Conservation (phyloP, 2,113 vertebrate genomes). For the Paralichthys olivaceus region DNA sequence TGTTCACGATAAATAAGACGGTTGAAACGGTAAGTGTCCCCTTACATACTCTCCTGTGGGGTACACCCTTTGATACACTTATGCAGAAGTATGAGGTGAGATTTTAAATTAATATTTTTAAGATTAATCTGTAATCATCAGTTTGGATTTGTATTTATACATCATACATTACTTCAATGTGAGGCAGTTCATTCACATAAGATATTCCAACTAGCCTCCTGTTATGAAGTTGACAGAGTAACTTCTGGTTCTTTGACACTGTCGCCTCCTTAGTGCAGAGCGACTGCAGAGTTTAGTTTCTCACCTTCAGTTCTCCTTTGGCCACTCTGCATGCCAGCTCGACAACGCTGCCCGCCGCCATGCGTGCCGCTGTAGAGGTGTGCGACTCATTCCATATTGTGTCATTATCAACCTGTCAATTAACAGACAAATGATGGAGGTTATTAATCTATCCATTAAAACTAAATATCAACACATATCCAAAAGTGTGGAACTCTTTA, state of each 20-base stretch:
- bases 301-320: slow-evolving; percentile 91
- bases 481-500: background rate
- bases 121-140: too few relatives aligned
- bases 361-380: slow-evolving; percentile 92
- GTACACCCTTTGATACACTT: background rate
- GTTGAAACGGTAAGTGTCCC: too few relatives aligned
- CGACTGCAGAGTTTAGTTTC: slow-evolving; percentile 9
- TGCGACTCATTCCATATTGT: slow-evolving; percentile 98
- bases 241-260: background rate
- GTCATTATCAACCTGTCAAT: slow-evolving; percentile 92
- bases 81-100: background rate
- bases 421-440: background rate
- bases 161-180: background rate
- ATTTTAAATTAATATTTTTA: too few relatives aligned
- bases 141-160: background rate
- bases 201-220: too few relatives aligned
- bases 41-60: too few relatives aligned
- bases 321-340: slow-evolving; percentile 93
- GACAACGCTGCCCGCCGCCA: slow-evolving; percentile 90
- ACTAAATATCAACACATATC: background rate
- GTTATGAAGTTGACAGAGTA: too few relatives aligned
- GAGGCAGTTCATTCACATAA: background rate
- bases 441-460: background rate
- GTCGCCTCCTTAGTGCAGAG: background rate
- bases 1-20: too few relatives aligned